A percentile compares a stretch with the other conserved stretches of the same genome.
Evolutionary conservation across 1,140 invertebrate species (phyloP).

Genomic region (Bombus cullumanus): DNA sequence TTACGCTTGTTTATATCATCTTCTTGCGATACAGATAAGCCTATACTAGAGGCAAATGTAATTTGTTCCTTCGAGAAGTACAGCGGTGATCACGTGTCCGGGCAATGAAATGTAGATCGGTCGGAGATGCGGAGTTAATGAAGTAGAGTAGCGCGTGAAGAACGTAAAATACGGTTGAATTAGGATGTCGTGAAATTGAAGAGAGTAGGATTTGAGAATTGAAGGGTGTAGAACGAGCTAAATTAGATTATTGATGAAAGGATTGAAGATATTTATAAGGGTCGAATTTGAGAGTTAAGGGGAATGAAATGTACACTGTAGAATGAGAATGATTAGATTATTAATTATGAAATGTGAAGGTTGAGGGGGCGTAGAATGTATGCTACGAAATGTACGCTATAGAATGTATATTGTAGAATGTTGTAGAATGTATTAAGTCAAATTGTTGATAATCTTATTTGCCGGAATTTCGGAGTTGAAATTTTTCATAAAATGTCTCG

Average conservation of each 20-base stretch:
- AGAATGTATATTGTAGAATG: not conserved
- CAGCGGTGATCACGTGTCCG: too few relatives aligned
- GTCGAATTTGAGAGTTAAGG: not conserved
- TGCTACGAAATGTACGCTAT: not conserved
- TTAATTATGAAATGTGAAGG: not conserved
- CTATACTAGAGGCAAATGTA: too few relatives aligned
- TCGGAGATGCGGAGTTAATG: not conserved
- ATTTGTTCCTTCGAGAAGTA: too few relatives aligned
- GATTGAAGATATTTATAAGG: not conserved
- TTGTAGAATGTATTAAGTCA: not conserved
- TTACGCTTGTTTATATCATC: not conserved
- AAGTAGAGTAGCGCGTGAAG: not conserved
- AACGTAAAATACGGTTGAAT: not conserved
- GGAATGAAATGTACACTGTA: not conserved
- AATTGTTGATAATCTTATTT: not conserved
- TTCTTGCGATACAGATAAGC: not conserved
- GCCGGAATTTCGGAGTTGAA: not conserved
- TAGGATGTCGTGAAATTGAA: not conserved
- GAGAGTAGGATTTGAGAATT: not conserved
- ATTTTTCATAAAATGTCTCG: not conserved
- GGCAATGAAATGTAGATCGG: not conserved
- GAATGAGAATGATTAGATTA: not conserved
- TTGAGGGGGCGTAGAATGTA: not conserved
- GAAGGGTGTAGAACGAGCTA: conserved; percentile 2
- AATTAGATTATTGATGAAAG: not conserved